Base-by-base conservation (phyloP, 2,113 vertebrate species). In the Indicator maculatus region DNA sequence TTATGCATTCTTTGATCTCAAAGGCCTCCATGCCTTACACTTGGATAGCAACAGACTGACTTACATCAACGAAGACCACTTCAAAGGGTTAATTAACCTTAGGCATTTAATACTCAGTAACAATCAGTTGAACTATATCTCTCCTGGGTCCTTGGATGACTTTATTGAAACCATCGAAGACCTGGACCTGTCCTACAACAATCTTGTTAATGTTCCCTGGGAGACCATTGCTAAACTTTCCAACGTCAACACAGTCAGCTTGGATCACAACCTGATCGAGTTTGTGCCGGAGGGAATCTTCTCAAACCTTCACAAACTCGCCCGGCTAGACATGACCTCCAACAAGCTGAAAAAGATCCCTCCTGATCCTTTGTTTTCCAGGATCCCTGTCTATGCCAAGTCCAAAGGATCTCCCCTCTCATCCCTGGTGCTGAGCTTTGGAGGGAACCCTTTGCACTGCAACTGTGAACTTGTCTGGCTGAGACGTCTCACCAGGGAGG, bases 281-380 rank as follows among this genome's bases (percentile, higher is more conserved):
- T 98, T 98, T 2, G 99, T 99, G 38, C 99, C 99, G 0, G 98
- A 99, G 36, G 99, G 99, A 3, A 98, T 99, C 16, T 99, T 99
- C 76, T 99, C 99, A 21, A 99, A 99, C 95, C 97, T 99, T 1
- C 99, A 99, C 97, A 99, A 99, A 86, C 94, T 99, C 27, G 99
- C 99, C 1, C 97, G 99, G 53, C 61, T 99, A 50, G 99, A 99
- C 90, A 99, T 99, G 99, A 99, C 99, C 4, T 99, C 99, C 74
- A 99, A 99, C 96, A 99, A 99, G 89, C 87, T 99, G 69, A 99
- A 99, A 93, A 99, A 99, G 97, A 99, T 99, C 79, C 99, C 99
- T 0, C 99, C 99, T 0, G 99, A 99, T 16, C 99, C 99, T 0
- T 91, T 99, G 6, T 99, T 99, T 81, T 98, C 99, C 55, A 98